Evolutionary conservation across 2,888 invertebrate genomes (phyloP).

Genomic region (Hermodice carunculata): DNA sequence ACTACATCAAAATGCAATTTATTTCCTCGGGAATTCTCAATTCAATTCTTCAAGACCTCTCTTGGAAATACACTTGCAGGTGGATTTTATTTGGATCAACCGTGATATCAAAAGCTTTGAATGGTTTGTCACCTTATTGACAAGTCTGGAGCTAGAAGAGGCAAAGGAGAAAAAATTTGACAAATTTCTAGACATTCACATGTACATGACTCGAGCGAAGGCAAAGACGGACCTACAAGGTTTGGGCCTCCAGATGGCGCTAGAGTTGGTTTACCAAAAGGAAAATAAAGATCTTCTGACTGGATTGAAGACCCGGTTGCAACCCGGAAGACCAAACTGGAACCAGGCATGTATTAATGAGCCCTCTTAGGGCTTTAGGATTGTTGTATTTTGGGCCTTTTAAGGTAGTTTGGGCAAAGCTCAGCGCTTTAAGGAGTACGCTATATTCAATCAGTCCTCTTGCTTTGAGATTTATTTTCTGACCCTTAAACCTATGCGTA

Average conservation of each 20-base stretch:
- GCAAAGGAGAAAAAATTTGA: conserved; percentile 10
- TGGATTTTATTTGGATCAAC: conserved; percentile 98
- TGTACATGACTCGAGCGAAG: conserved; percentile 35
- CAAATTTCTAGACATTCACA: conserved; percentile 30
- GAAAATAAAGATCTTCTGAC: conserved; percentile 75
- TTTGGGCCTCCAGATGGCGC: conserved; percentile 80
- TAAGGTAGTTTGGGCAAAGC: too few relatives aligned
- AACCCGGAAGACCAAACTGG: conserved; percentile 74
- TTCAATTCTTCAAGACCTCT: too few relatives aligned
- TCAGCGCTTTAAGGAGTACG: too few relatives aligned
- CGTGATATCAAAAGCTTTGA: conserved; percentile 96
- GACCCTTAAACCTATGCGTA: too few relatives aligned
- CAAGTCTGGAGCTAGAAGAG: conserved; percentile 89
- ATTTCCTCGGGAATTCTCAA: too few relatives aligned
- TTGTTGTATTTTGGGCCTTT: neutral
- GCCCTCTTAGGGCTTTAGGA: neutral
- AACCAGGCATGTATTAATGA: conserved; percentile 77
- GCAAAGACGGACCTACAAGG: conserved; percentile 27
- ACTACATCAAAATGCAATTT: too few relatives aligned
- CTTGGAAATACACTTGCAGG: conserved; percentile 77
- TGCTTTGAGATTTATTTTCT: too few relatives aligned
- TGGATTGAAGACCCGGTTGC: conserved; percentile 28
- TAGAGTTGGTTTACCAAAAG: conserved; percentile 85
- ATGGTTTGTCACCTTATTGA: conserved; percentile 95
- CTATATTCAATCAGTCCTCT: too few relatives aligned